Evolutionary conservation across 1,140 invertebrate genomes (phyloP), one percentile per base, ranked within the genome.

Genomic region (Drosophila pectinifera): DNA sequence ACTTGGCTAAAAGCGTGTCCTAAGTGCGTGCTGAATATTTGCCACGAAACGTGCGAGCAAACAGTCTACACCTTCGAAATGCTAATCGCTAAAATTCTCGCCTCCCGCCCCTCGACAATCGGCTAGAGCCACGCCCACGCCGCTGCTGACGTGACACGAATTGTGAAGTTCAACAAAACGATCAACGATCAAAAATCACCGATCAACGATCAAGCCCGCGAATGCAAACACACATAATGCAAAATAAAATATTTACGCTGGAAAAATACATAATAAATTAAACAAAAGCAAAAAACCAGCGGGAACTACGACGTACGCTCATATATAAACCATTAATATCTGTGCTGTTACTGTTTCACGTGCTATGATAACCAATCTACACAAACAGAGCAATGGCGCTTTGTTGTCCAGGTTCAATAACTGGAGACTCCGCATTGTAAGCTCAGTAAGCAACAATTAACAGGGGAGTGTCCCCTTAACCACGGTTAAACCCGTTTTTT

Each of bases 211-310:
- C 63, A 58, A 38, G 49, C 56, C 53, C 38, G 31, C 55, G 38
- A 63, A 64, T 64, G 73, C 78, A 70, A 78, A 73, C 76, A 70
- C 43, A 75, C 31, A 75, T 67, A 75, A 78, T 70, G 56, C 59
- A 70, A 65, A 85, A 73, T 85, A 62, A 82, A 85, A 85, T 85
- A 85, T 85, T 85, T 72, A 82, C 74, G 69, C 78, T 78, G 62
- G 38, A 62, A 78, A 76, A 79, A 83, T 84, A 79, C 70, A 39
- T 63, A 77, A 67, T 56, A n/a, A n/a, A n/a, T n/a, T n/a, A n/a
- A n/a, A 55, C 39, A 61, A 51, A 42, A 42, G 67, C 67, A 64
- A 41, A 73, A 78, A 42, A 51, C 59, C 67, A 62, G 24, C 36
- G 54, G 38, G 36, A 51, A 43, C 64, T 70, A 70, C 68, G 68